Conservation (phyloP, 2,797 vertebrate species). For the Cynopterus sphinx region DNA sequence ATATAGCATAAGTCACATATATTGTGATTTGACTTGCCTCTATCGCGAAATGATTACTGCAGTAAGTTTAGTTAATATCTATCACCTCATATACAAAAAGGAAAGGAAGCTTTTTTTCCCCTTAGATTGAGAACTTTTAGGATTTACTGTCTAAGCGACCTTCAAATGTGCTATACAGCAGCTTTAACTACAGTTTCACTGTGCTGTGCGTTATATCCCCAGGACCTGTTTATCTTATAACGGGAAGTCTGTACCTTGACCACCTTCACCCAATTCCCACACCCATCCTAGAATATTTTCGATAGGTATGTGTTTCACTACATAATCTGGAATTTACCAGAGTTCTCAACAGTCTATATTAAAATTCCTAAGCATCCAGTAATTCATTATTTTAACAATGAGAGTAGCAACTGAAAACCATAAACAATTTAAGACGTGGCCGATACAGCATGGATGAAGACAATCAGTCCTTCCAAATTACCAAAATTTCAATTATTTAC, state of each 20-base stretch:
- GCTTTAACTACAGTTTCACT: background rate
- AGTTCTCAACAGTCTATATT: conserved; percentile 30
- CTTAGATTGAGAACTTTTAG: background rate
- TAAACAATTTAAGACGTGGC: background rate
- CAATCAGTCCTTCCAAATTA: conserved; percentile 26
- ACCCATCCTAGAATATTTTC: conserved; percentile 23
- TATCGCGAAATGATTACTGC: background rate
- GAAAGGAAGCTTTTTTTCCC: background rate
- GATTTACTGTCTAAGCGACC: background rate
- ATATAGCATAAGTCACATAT: background rate
- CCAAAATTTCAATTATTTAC: conserved; percentile 34
- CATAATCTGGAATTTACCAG: conserved; percentile 36
- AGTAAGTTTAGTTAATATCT: background rate
- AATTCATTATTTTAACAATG: conserved; percentile 47
- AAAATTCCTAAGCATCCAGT: conserved; percentile 5
- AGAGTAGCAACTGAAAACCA: conserved; percentile 11
- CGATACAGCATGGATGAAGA: background rate
- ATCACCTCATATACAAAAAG: background rate
- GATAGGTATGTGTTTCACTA: background rate
- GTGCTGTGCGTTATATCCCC: background rate
- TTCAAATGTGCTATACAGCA: background rate
- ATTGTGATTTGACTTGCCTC: background rate
- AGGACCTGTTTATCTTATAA: background rate
- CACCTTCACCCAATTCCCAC: background rate
- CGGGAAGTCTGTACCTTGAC: background rate